A percentile compares a stretch with the other conserved stretches of the same genome.
Conservation (phyloP, 2,888 invertebrate genomes). For the Oscheius sp. region DNA sequence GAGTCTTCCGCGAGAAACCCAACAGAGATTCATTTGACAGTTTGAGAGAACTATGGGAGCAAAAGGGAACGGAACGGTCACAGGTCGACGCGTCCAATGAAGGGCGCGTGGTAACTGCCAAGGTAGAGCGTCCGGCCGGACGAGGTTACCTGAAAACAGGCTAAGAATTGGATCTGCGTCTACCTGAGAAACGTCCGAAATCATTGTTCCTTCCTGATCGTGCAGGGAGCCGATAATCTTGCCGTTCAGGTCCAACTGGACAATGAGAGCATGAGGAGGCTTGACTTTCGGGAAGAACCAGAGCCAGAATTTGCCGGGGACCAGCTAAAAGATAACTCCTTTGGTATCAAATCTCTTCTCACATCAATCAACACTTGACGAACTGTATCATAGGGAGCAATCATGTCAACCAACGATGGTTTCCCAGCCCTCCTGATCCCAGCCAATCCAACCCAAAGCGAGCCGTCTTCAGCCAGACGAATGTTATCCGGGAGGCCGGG, state of each 20-base stretch:
- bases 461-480: conserved; percentile 57
- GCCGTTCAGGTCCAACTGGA: conserved; percentile 60
- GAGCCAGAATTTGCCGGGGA: conserved; percentile 47
- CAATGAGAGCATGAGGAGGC: conserved; percentile 61
- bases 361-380: conserved; percentile 56
- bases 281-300: conserved; percentile 52
- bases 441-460: conserved; percentile 57
- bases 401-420: conserved; percentile 40
- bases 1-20: conserved; percentile 15
- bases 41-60: conserved; percentile 8
- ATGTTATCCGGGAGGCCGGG: conserved; percentile 82
- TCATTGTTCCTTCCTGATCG: conserved; percentile 58
- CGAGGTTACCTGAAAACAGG: conserved; percentile 54
- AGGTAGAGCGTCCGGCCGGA: conserved; percentile 58
- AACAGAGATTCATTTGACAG: conserved; percentile 24
- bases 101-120: conserved; percentile 57
- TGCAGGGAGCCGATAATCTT: conserved; percentile 64
- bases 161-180: background rate
- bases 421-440: conserved; percentile 36
- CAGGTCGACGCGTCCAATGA: conserved; percentile 23
- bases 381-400: conserved; percentile 57
- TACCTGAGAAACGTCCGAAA: conserved; percentile 66
- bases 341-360: background rate
- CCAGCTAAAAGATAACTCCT: conserved; percentile 22
- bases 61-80: conserved; percentile 28